These are phyloP conservation scores for Riparia riparia DNA, from an alignment of 2,113 vertebrate species.

Conservation along the genomic window DNA sequence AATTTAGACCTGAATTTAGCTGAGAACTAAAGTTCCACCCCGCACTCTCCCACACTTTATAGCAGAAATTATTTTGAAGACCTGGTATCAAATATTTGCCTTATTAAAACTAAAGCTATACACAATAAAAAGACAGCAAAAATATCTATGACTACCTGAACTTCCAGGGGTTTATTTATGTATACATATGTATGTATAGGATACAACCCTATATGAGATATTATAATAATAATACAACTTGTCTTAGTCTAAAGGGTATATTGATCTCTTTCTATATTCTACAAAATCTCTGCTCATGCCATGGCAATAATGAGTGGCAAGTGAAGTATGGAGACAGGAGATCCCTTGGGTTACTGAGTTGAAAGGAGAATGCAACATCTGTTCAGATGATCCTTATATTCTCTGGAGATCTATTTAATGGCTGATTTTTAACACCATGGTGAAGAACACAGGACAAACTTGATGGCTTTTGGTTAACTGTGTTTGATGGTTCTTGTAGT, in stretches of 20 bases:
- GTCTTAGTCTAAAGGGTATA: not conserved
- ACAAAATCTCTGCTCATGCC: not conserved
- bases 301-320: not conserved
- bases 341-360: not conserved
- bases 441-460: not conserved
- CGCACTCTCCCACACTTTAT: not conserved
- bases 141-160: not conserved
- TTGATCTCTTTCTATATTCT: not conserved
- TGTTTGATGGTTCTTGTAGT: not conserved
- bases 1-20: slow-evolving; percentile 8
- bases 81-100: not conserved
- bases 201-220: not conserved
- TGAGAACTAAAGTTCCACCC: not conserved
- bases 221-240: not conserved
- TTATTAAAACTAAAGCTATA: not conserved
- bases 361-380: not conserved
- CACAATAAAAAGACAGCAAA: not conserved
- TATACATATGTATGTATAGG: not conserved
- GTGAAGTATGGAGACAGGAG: not conserved
- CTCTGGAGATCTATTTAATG: not conserved
- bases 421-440: not conserved
- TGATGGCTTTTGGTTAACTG: not conserved
- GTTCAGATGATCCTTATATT: not conserved
- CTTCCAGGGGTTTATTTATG: not conserved
- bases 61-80: not conserved